Evolutionary conservation across 2,113 vertebrate genomes (phyloP).

Genomic region (Oceanodroma tethys): DNA sequence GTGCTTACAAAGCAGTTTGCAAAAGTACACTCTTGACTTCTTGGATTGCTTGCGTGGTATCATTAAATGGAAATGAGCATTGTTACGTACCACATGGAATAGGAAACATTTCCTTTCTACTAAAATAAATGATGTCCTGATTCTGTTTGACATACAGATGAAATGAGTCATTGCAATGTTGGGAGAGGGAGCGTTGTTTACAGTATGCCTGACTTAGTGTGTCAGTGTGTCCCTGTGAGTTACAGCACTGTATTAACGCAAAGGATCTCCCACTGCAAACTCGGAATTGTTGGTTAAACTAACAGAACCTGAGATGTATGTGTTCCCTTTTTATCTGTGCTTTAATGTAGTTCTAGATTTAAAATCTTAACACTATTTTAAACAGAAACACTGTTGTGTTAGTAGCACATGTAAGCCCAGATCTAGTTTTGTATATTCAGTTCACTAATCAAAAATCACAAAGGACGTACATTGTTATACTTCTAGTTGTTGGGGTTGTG

Average conservation of each 20-base stretch:
- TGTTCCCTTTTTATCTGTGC: neutral
- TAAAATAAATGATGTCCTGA: neutral
- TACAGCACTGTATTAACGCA: neutral
- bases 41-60: neutral
- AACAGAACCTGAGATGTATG: neutral
- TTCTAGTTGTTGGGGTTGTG: neutral
- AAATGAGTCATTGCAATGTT: neutral
- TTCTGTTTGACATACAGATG: neutral
- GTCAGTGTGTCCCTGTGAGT: neutral
- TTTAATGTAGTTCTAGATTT: neutral
- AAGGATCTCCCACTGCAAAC: neutral
- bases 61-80: neutral
- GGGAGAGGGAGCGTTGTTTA: neutral
- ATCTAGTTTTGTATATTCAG: neutral
- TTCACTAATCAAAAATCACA: neutral
- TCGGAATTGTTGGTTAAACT: neutral
- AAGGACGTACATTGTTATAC: neutral
- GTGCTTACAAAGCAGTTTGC: neutral
- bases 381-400: neutral
- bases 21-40: neutral
- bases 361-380: neutral
- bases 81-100: neutral
- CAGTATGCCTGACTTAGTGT: neutral
- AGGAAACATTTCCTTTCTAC: neutral
- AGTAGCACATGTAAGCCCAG: neutral